phyloP scores from a whole-genome alignment of 1,140 invertebrate species.

The Prorops nasuta region DNA sequence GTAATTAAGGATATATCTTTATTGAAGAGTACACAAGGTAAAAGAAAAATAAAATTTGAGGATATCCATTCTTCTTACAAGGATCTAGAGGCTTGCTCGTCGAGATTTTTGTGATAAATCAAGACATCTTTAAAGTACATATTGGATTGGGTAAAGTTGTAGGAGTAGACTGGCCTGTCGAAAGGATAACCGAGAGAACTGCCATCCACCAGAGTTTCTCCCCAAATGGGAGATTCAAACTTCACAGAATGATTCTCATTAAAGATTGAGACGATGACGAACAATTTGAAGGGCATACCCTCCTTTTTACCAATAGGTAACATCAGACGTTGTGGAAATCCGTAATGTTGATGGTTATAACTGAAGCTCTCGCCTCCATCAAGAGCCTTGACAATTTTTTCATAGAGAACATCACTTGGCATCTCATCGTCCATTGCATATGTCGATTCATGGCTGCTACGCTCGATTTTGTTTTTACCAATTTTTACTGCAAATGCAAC shows the following conservation, averaged over 20 bases:
- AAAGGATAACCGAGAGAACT: slow-evolving; percentile 55
- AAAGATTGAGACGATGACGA: slow-evolving; percentile 59
- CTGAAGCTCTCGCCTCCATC: slow-evolving; percentile 41
- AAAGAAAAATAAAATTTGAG: too few relatives aligned
- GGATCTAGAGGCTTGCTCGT: too few relatives aligned
- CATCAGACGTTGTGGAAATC: slow-evolving; percentile 62
- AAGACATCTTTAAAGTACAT: slow-evolving; percentile 62
- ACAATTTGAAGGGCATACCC: slow-evolving; percentile 63
- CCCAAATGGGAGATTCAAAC: slow-evolving; percentile 29
- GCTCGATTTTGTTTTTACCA: slow-evolving; percentile 61
- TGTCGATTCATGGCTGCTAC: slow-evolving; percentile 50
- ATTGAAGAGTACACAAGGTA: too few relatives aligned
- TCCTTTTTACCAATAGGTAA: slow-evolving; percentile 62
- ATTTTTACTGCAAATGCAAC: slow-evolving; percentile 50
- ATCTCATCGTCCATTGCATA: slow-evolving; percentile 40
- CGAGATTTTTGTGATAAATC: slow-evolving; percentile 63
- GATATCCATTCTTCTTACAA: too few relatives aligned
- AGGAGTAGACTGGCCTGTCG: slow-evolving; percentile 57
- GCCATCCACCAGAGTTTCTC: slow-evolving; percentile 27
- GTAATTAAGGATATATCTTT: too few relatives aligned
- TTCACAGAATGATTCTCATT: slow-evolving; percentile 28
- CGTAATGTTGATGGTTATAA: slow-evolving; percentile 50
- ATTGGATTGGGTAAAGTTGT: slow-evolving; percentile 57
- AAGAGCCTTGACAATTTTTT: slow-evolving; percentile 46
- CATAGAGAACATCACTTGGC: slow-evolving; percentile 38